These are phyloP conservation scores for Cyclophora punctaria DNA, from an alignment of 2,888 invertebrate species.

Conservation along the genomic window DNA sequence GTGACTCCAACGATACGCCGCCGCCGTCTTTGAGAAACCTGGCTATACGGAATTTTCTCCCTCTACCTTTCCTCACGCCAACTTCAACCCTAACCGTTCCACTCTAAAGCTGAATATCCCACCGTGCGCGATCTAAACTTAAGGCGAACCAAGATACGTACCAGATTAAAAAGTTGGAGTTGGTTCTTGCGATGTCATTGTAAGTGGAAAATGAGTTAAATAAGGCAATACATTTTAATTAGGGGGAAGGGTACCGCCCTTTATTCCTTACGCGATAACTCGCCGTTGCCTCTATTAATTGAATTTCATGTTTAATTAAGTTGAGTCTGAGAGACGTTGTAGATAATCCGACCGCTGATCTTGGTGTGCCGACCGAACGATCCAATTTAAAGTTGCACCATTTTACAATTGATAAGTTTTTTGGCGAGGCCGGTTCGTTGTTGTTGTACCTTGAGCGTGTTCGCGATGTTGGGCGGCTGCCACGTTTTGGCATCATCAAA, in stretches of 20 bases:
- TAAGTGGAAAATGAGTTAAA: conserved; percentile 75
- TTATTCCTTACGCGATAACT: conserved; percentile 71
- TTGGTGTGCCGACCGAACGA: conserved; percentile 36
- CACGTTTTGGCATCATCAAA: too few species aligned
- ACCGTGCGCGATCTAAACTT: conserved; percentile 23
- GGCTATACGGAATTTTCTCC: conserved; percentile 50
- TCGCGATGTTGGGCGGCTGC: too few species aligned
- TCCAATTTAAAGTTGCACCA: conserved; percentile 46
- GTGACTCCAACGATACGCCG: conserved; percentile 59
- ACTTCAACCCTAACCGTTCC: conserved; percentile 19
- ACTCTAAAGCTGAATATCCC: conserved; percentile 18
- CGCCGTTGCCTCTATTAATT: conserved; percentile 68
- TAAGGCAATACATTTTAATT: conserved; percentile 76
- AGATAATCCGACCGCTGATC: conserved; percentile 62
- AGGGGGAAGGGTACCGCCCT: conserved; percentile 67
- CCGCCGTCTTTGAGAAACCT: conserved; percentile 44
- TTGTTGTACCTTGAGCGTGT: too few species aligned
- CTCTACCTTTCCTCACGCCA: conserved; percentile 12
- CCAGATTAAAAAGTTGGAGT: conserved; percentile 74
- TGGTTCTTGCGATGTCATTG: conserved; percentile 70
- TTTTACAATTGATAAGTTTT: conserved; percentile 42
- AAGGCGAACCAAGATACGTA: conserved; percentile 51
- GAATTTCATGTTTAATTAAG: conserved; percentile 75
- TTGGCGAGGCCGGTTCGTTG: conserved; percentile 17
- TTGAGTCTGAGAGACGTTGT: conserved; percentile 42